Percentiles rank a stretch among this genome's conserved stretches.
Conservation (phyloP, 1,140 invertebrate species). For the Leguminivora glycinivorella region DNA sequence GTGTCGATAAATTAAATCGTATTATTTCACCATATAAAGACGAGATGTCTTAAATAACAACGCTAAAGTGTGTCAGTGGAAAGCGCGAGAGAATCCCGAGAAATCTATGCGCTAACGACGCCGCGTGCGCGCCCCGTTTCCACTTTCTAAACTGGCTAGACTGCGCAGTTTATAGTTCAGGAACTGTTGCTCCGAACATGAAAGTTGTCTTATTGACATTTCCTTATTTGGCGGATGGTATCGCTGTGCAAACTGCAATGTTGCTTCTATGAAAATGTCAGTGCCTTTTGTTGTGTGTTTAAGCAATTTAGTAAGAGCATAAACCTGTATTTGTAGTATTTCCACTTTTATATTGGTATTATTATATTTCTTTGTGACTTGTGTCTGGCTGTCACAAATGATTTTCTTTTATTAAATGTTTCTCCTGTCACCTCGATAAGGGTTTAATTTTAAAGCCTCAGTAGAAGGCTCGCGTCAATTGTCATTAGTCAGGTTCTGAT, state of each 20-base stretch:
- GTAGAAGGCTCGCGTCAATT: conserved; percentile 35
- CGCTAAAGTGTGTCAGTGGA: conserved; percentile 71
- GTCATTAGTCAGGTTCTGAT: conserved; percentile 51
- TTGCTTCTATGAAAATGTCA: conserved; percentile 7
- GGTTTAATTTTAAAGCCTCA: conserved; percentile 27
- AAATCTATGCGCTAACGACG: conserved; percentile 64
- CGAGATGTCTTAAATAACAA: conserved; percentile 35
- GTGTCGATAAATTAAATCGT: background rate
- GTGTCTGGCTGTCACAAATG: background rate
- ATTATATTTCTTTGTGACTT: too few relatives aligned
- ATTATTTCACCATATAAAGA: conserved; percentile 3
- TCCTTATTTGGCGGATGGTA: conserved; percentile 49
- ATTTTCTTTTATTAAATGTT: background rate
- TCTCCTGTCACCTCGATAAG: background rate
- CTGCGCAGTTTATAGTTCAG: conserved; percentile 65
- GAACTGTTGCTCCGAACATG: conserved; percentile 54
- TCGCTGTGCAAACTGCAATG: background rate
- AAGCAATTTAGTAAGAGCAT: background rate
- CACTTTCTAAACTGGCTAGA: conserved; percentile 73
- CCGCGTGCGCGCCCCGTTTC: conserved; percentile 52
- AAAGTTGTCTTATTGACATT: conserved; percentile 56
- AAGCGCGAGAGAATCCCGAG: conserved; percentile 75
- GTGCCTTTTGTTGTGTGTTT: conserved; percentile 15
- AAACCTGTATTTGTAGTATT: conserved; percentile 7
- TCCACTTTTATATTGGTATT: background rate